Evolutionary conservation across 2,113 vertebrate species (phyloP), one percentile per base, ranked within the genome.

Genomic region (Cygnus buccinator): DNA sequence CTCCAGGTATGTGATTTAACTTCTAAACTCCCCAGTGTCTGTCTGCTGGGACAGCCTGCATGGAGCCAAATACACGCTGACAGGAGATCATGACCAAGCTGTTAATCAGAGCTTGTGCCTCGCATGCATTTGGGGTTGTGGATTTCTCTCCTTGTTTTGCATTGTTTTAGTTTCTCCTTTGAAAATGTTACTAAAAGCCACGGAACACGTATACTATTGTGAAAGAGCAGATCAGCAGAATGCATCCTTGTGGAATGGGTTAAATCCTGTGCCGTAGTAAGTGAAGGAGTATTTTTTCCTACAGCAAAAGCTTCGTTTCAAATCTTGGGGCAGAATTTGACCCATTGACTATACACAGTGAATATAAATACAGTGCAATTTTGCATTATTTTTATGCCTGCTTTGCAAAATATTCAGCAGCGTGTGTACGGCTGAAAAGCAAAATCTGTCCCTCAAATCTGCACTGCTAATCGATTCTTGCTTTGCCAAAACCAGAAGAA

Each of bases 1-100:
- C 94, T 97, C 95, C 95, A 96, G 97, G 97, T 97, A 97, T 95
- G 97, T 97, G 94, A 74, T 87, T 94, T 95, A 95, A 97, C 95
- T 87, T 94, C 96, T 96, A 97, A 98, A 97, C 84, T 84, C 83
- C 94, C 85, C 72, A 14, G 37, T 75, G 85, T 48, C 57, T 74
- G 70, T 28, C 92, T 92, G 79, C 86, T 68, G 86, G 90, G 76
- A 72, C 29, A 35, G 58, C 39, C 80, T 84, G 76, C 9, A 8
- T 84, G 80, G 35, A 95, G 73, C 54, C 9, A 23, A 90, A 82
- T n/a, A 11, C 48, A 50, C 41, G 48, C 66, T 73, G 83, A 62
- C 37, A 74, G 59, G 63, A 58, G 63, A 81, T 80, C 66, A 81
- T 62, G 89, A 50, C 63, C 26, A n/a, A 37, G 52, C 68, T 75